Evolutionary conservation across 2,888 invertebrate species (phyloP), one percentile per base, ranked within the genome.

Genomic region (Acheta domesticus): DNA sequence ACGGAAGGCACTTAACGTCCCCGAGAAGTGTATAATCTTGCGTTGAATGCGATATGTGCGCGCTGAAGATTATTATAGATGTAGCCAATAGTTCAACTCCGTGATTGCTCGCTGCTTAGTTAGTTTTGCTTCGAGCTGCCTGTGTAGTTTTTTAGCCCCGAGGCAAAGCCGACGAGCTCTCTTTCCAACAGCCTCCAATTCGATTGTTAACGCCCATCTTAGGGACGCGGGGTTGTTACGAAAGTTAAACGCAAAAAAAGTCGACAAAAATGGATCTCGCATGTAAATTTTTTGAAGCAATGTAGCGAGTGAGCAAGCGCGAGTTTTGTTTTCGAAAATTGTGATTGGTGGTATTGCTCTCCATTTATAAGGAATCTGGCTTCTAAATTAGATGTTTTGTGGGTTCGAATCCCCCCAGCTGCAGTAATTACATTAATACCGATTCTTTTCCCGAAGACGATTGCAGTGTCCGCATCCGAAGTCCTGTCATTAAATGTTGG

Each of bases 381-480:
- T 81, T 80, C 77, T 73, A 81, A 81, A 81, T 80, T 79, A 79
- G 81, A 78, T 79, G 81, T 80, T 81, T 77, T 80, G 78, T 74
- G 49, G 49, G 78, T 78, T 75, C 77, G 75, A 78, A 77, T 78
- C 49, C 62, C 80, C 62, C 50, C n/a, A 23, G 14, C 48, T 48
- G 50, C 21, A 77, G 79, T 81, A 80, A 81, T 81, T 81, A 81
- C 79, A 81, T 81, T 81, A 81, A 81, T 81, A 79, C 77, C 77
- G 80, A 79, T 80, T 79, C 78, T 77, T 80, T 75, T 21, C 75
- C 49, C 62, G 49, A 20, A 19, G 49, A 23, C 23, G 62, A 79
- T 79, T 79, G 79, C 77, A 74, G 79, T 49, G 50, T 79, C 23
- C 74, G 80, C 78, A 80, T 78, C 80, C 73, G 78, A 76, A 78